Base-by-base conservation (phyloP, 2,113 vertebrate species). In the Riparia riparia region DNA sequence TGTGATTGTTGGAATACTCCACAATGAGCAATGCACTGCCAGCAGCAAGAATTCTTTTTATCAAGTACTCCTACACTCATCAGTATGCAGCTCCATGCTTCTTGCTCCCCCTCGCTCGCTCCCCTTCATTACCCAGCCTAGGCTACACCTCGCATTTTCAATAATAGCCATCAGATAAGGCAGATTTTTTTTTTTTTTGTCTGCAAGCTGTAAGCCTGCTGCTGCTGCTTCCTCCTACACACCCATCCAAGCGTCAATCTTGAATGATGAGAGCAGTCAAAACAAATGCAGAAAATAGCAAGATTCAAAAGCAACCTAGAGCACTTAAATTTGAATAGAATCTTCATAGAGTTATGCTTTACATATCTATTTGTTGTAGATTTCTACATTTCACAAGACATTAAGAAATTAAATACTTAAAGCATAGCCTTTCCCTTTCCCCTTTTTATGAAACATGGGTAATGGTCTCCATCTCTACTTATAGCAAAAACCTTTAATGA, bases 41-140 rank as follows among this genome's bases (percentile, higher is more conserved):
- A 97, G 97, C 98, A 98, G 98, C 98, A 98, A 98, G 98, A 98
- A 98, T 99, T 99, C 98, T 99, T 98, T 99, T 99, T 98, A 99
- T 99, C 98, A 99, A 99, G 98, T 98, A 99, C 99, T 99, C 99
- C 99, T 99, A 99, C 99, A 99, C 98, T 99, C 99, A 99, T 99
- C 99, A 99, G 99, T 99, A 99, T 99, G 98, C 99, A 98, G 98
- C 98, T 98, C 98, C 98, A 98, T 97, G 98, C 98, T 98, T 97
- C 97, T 97, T 95, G 98, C 98, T 98, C 98, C 95, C 98, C 97
- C 97, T 98, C 97, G 98, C 98, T 98, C 93, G 92, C 98, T 98
- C 98, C 98, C 98, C 98, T 98, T 98, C 98, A 98, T 98, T 98
- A 98, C 98, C 97, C 98, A 98, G 97, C 98, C 98, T 98, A 97